Conservation (phyloP, 2,113 vertebrate species). For the Paracanthobrama guichenoti region DNA sequence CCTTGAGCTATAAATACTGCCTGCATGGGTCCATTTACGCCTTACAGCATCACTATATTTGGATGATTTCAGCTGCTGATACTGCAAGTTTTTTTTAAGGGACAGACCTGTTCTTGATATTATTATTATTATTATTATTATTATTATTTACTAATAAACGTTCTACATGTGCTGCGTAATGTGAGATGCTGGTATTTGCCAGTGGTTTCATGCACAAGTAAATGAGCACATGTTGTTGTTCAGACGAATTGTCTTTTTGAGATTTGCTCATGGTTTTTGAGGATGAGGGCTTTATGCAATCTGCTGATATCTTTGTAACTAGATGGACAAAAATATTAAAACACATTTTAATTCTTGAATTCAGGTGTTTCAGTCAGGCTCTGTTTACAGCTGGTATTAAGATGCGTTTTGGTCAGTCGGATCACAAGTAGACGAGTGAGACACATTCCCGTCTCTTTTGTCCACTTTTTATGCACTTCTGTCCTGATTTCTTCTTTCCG, state of each 20-base stretch:
- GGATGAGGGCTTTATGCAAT: neutral
- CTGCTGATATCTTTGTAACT: neutral
- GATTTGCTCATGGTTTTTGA: neutral
- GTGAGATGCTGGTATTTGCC: neutral
- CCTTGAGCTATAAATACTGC: conserved; percentile 63
- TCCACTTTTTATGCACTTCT: too few species aligned
- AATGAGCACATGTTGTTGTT: neutral
- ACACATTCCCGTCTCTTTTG: too few species aligned
- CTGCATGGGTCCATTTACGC: neutral
- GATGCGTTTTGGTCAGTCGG: too few species aligned
- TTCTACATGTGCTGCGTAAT: neutral
- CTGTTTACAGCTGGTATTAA: too few species aligned
- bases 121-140: neutral
- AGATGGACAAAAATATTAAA: neutral
- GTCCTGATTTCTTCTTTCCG: too few species aligned
- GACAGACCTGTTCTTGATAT: neutral
- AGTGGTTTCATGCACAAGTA: neutral
- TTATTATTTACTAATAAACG: neutral
- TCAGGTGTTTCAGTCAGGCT: too few species aligned
- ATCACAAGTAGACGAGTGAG: too few species aligned
- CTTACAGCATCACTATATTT: neutral
- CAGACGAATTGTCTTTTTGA: neutral
- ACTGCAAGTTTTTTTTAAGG: neutral
- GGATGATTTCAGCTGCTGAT: conserved; percentile 1
- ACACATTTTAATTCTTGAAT: too few species aligned